Evolutionary conservation across 2,113 vertebrate genomes (phyloP).

Genomic region (Lota lota): DNA sequence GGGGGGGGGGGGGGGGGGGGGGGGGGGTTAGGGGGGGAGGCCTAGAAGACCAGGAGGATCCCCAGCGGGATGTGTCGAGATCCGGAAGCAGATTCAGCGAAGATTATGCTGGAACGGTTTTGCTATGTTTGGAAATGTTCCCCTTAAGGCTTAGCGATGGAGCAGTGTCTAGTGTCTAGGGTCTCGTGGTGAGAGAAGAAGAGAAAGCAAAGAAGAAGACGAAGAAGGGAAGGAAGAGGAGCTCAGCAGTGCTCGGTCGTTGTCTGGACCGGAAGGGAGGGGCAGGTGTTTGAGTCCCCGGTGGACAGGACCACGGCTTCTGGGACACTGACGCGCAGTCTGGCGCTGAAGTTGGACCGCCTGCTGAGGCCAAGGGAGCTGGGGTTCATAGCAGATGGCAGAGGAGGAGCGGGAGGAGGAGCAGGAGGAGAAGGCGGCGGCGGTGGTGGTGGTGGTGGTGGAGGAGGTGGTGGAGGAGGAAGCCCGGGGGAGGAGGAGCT

Average conservation of each 20-base stretch:
- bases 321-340: constrained; percentile 58
- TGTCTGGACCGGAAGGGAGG: constrained; percentile 47
- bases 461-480: constrained; percentile 11
- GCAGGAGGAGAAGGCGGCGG: background rate
- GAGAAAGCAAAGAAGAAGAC: constrained; percentile 20
- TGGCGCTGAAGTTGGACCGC: constrained; percentile 47
- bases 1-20: constrained; percentile 8
- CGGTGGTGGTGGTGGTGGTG: too few species aligned
- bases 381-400: constrained; percentile 63
- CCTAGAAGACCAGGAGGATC: background rate
- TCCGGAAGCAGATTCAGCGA: background rate
- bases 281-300: constrained; percentile 50
- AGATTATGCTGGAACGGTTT: constrained; percentile 4
- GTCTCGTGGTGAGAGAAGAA: constrained; percentile 20
- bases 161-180: background rate
- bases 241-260: constrained; percentile 56
- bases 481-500: background rate
- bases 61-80: too few species aligned
- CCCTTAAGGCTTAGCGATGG: background rate
- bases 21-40: background rate
- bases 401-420: constrained; percentile 31
- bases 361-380: constrained; percentile 45
- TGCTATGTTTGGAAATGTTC: background rate
- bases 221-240: constrained; percentile 14
- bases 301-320: constrained; percentile 59